Evolutionary conservation across 2,113 vertebrate species (phyloP), one percentile per base, ranked within the genome.

Genomic region (Thermophis baileyi): DNA sequence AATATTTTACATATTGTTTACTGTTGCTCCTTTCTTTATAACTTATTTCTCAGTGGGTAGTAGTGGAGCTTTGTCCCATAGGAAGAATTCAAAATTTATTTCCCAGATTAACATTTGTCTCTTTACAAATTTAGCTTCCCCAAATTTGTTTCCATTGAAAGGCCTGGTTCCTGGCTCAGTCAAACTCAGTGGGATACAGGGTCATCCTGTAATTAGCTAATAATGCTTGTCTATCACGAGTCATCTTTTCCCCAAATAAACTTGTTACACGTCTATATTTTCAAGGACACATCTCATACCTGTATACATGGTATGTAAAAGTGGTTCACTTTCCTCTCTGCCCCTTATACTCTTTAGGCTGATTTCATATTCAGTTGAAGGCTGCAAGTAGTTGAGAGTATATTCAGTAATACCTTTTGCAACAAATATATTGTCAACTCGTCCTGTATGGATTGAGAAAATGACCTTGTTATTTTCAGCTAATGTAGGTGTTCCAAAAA

Each of bases 301-400:
- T 98, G 99, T 99, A 95, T 98, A 98, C 0, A 98, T 97, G 0
- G 96, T 98, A 49, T 97, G 98, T 95, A 95, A 98, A 97, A 98
- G 94, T 89, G 98, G 94, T 92, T 98, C 98, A 0, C 99, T 99
- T 96, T 99, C 99, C 94, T 98, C 98, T 87, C 98, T 97, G 92
- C 98, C 98, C 49, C 97, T 96, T 94, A 99, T 97, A 0, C 98
- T 98, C 89, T 97, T 99, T 95, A 99, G 91, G 91, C 94, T 98
- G 24, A 99, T 98, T 94, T 98, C 98, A 0, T 99, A 99, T 95
- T 99, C 98, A 0, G 98, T 99, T 35, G 99, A 98, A 0, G 99
- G 99, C 94, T 98, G 97, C 90, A 99, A 97, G 93, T 96, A 98
- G 89, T 94, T 97, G 95, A 99, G 96, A 69, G 96, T 95, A 93